Percentiles rank a stretch among this genome's conserved stretches.
phyloP scores from a whole-genome alignment of 2,797 vertebrate species.

The Crocidura indochinensis region DNA sequence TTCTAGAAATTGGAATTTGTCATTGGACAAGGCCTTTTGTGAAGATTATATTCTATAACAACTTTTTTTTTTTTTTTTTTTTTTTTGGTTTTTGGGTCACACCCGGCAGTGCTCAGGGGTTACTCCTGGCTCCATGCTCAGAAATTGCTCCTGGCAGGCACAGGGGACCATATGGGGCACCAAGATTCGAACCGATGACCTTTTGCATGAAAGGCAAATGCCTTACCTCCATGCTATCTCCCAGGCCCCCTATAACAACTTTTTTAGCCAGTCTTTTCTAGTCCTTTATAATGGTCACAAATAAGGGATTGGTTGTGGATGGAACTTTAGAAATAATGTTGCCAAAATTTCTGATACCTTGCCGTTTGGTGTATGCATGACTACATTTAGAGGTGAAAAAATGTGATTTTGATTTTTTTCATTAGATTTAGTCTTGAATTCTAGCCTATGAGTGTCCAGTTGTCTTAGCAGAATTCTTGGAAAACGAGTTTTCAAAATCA shows the following conservation, averaged over 20 bases:
- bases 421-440: slow-evolving; percentile 28
- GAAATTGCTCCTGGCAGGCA: too few relatives aligned
- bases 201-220: too few relatives aligned
- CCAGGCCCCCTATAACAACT: background rate
- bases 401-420: background rate
- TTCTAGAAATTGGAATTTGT: background rate
- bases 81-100: too few relatives aligned
- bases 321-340: slow-evolving; percentile 46
- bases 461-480: slow-evolving; percentile 37
- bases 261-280: slow-evolving; percentile 35
- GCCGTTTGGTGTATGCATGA: slow-evolving; percentile 32
- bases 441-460: slow-evolving; percentile 1
- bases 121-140: too few relatives aligned
- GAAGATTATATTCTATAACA: slow-evolving; percentile 32
- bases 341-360: background rate
- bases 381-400: slow-evolving; percentile 12
- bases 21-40: background rate
- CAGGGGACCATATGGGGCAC: too few relatives aligned
- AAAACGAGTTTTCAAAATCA: slow-evolving; percentile 47
- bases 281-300: slow-evolving; percentile 15
- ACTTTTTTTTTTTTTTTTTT: too few relatives aligned
- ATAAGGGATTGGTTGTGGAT: slow-evolving; percentile 52
- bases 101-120: too few relatives aligned
- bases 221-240: too few relatives aligned
- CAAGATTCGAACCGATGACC: too few relatives aligned